Base-by-base conservation (phyloP, 2,797 vertebrate species). In the Alauda arvensis region DNA sequence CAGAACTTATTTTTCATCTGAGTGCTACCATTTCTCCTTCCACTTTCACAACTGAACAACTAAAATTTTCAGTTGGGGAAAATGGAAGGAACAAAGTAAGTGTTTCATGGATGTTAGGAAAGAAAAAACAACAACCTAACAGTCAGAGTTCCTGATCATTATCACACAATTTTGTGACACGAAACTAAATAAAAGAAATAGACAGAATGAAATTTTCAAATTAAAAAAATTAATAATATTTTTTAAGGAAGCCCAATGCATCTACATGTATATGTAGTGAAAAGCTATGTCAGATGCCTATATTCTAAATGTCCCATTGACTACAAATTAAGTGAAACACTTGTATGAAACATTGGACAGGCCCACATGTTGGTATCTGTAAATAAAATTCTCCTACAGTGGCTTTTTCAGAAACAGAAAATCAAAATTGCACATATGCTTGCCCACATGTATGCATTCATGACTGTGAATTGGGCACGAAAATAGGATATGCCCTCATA, bases 381-480 rank as follows among this genome's bases (percentile, higher is more conserved):
- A 83, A 67, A 72, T 72, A 87, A 91, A 94, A 69, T 60, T 87
- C 71, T 63, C 60, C 53, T 49, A 76, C 68, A 61, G 56, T 52
- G 26, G 24, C 57, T 90, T 93, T 93, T 92, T 87, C 79, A 87
- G 82, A 90, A 91, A 76, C 60, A 74, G 60, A 83, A 93, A 74
- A 87, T 65, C 15, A 70, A 74, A 93, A 67, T 21, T 51, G 12
- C 60, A 60, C 57, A 78, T 67, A 48, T 43, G 37, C 40, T 37
- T 82, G 61, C 72, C 87, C 76, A 77, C n/a, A 61, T 63, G 24
- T 72, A 52, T 43, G 37, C 51, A 88, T 68, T 94, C 66, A 86
- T 59, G 65, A 18, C 55, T 68, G 21, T 90, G 81, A 86, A 78
- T 42, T 82, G 52, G 60, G 83, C 53, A 60, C 52, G 78, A 89